These are phyloP conservation scores for Umimayanthus chanpuru DNA, from an alignment of 92 coral and sea anemone genomes.

Conservation along the genomic window DNA sequence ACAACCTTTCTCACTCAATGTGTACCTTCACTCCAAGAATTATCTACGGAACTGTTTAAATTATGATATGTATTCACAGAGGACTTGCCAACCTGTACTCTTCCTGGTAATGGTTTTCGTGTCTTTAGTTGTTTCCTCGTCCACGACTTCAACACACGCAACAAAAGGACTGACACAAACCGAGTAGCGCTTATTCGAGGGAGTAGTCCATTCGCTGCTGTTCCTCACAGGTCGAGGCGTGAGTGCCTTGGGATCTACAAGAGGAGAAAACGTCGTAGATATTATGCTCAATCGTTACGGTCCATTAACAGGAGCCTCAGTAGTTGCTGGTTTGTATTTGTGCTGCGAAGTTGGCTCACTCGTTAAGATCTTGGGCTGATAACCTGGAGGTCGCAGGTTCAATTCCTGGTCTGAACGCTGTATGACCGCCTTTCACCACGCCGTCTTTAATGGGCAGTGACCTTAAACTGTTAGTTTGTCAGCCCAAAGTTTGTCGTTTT, in stretches of 20 bases:
- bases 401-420: too few relatives aligned
- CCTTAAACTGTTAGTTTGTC: not conserved
- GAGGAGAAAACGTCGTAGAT: not conserved
- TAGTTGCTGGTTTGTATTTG: too few relatives aligned
- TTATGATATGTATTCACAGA: not conserved
- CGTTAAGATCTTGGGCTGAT: too few relatives aligned
- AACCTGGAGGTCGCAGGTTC: too few relatives aligned
- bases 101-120: not conserved
- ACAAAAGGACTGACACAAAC: slow-evolving; percentile 76
- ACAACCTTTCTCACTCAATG: too few relatives aligned
- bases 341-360: too few relatives aligned
- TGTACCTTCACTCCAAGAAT: too few relatives aligned
- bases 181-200: slow-evolving; percentile 59
- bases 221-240: slow-evolving; percentile 49
- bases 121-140: not conserved
- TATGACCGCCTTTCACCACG: too few relatives aligned
- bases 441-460: too few relatives aligned
- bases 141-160: slow-evolving; percentile 79
- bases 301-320: not conserved
- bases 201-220: slow-evolving; percentile 69
- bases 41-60: not conserved
- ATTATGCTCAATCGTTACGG: not conserved
- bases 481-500: not conserved
- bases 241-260: slow-evolving; percentile 38
- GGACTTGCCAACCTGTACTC: not conserved